phyloP scores from a whole-genome alignment of 2,797 vertebrate species.

The Hypotaenidia philippensis region DNA sequence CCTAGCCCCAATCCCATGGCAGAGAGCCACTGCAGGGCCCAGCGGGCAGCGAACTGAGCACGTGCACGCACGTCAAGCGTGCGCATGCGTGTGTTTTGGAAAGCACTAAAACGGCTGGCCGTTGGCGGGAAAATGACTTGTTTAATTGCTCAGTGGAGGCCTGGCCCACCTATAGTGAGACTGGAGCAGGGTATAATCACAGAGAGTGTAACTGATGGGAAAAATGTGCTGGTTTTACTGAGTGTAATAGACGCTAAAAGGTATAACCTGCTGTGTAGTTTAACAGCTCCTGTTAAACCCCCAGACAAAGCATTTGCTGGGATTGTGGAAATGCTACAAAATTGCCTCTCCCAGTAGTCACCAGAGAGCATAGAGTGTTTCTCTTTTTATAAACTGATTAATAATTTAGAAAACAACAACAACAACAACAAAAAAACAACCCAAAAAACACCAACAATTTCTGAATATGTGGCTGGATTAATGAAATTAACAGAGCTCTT shows the following conservation, averaged over 20 bases:
- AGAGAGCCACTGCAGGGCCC: neutral
- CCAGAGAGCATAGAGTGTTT: neutral
- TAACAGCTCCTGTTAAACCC: constrained; percentile 62
- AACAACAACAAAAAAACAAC: neutral
- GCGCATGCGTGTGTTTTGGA: neutral
- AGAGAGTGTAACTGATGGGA: constrained; percentile 51
- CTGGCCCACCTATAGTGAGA: constrained; percentile 58
- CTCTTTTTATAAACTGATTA: constrained; percentile 8
- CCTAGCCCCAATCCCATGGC: neutral
- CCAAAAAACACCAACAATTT: neutral
- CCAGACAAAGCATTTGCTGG: constrained; percentile 45
- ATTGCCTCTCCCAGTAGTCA: neutral
- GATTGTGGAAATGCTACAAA: constrained; percentile 36
- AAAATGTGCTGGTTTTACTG: constrained; percentile 63
- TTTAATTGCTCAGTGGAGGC: constrained; percentile 56
- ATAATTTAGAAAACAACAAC: no score
- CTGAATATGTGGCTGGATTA: constrained; percentile 22
- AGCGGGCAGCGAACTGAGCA: fast-evolving
- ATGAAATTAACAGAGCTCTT: constrained; percentile 55
- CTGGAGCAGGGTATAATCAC: constrained; percentile 23
- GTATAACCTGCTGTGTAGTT: constrained; percentile 58
- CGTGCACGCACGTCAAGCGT: fast-evolving
- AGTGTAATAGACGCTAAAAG: constrained; percentile 67
- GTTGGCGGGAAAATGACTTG: constrained; percentile 11
- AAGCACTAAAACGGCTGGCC: neutral